Conservation (phyloP, 2,113 vertebrate genomes). For the Raphicerus campestris region DNA sequence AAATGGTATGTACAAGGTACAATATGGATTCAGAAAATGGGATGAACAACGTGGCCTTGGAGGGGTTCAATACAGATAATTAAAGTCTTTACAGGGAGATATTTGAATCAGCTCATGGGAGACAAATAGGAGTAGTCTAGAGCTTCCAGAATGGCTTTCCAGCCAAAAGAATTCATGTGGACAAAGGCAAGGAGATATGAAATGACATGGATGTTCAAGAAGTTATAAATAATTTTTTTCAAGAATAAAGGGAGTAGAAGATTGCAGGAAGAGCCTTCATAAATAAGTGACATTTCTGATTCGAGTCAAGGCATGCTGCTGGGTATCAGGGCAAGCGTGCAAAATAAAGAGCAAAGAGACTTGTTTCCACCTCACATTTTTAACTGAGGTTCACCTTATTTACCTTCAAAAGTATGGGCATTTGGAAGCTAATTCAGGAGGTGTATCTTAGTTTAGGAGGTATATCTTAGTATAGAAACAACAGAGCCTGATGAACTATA, state of each 20-base stretch:
- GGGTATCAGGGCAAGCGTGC: not conserved
- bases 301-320: not conserved
- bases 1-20: not conserved
- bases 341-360: not conserved
- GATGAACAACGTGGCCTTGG: not conserved
- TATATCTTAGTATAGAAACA: not conserved
- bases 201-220: not conserved
- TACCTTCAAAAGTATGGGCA: not conserved
- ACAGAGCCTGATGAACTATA: not conserved
- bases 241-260: not conserved
- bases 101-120: not conserved
- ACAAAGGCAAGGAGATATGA: not conserved
- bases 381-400: not conserved
- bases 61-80: not conserved
- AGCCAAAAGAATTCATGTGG: not conserved
- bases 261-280: not conserved
- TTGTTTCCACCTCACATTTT: not conserved
- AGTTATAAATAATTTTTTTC: not conserved
- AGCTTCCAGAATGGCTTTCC: not conserved
- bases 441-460: not conserved
- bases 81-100: not conserved
- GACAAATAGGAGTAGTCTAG: not conserved
- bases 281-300: not conserved
- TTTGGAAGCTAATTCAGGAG: not conserved
- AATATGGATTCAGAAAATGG: not conserved